These are phyloP conservation scores for Notolepis coatsorum DNA, from an alignment of 2,797 vertebrate species.

Conservation along the genomic window DNA sequence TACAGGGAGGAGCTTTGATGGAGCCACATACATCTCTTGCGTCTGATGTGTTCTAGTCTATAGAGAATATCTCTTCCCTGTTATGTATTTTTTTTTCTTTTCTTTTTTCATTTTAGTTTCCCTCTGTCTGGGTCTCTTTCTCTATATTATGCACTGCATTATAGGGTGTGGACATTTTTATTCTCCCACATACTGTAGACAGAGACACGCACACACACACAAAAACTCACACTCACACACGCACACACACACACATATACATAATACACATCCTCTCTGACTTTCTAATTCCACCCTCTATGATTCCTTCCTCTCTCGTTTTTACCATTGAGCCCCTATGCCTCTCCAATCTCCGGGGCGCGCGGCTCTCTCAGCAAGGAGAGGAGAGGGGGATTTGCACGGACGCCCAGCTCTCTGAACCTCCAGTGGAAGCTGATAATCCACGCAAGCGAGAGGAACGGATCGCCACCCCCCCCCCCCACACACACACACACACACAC, in stretches of 20 bases:
- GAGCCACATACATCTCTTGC: constrained; percentile 27
- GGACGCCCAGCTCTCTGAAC: constrained; percentile 36
- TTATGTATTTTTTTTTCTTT: constrained; percentile 15
- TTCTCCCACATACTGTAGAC: constrained; percentile 27
- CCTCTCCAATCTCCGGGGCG: constrained; percentile 40
- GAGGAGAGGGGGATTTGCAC: constrained; percentile 53
- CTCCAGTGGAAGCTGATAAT: constrained; percentile 61
- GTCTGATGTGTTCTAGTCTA: constrained; percentile 36
- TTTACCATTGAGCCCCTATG: constrained; percentile 35
- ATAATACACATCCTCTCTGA: background rate
- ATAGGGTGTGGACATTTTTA: constrained; percentile 20
- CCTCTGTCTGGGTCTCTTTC: background rate
- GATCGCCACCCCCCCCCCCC: constrained; percentile 12
- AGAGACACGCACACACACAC: constrained; percentile 9
- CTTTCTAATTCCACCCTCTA: constrained; percentile 30
- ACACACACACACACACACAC: no score
- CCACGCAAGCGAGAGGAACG: constrained; percentile 51
- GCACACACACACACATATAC: background rate
- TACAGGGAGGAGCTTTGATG: constrained; percentile 52
- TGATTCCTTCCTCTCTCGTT: constrained; percentile 32
- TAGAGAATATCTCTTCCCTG: constrained; percentile 6
- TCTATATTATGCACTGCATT: constrained; percentile 15
- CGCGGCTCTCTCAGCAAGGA: constrained; percentile 48
- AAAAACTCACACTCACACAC: background rate
- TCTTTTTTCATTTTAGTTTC: constrained; percentile 25